Evolutionary conservation across 1,140 invertebrate genomes (phyloP).

Genomic region (Pseudomyrmex cubaensis): DNA sequence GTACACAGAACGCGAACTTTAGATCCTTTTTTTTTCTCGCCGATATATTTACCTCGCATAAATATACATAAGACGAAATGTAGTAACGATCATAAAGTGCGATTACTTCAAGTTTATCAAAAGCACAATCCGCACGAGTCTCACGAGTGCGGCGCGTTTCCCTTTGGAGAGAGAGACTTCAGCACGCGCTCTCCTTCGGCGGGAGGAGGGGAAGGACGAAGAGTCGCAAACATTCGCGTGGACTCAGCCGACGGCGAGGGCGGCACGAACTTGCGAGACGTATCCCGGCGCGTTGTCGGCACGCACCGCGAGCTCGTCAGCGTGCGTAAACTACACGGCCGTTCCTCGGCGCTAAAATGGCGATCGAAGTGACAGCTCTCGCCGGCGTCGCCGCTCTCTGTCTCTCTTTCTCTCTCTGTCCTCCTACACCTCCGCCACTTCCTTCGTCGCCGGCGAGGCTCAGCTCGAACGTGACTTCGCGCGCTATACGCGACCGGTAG

Average conservation of each 20-base stretch:
- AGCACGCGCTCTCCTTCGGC: background rate
- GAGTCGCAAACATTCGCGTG: slow-evolving; percentile 33
- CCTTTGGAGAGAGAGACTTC: slow-evolving; percentile 11
- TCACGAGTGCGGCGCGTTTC: slow-evolving; percentile 15
- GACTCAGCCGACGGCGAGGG: slow-evolving; percentile 23
- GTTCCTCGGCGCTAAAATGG: slow-evolving; percentile 83
- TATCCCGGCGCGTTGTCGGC: slow-evolving; percentile 72
- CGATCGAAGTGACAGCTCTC: slow-evolving; percentile 84
- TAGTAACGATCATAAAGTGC: no score
- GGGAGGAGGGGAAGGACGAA: background rate
- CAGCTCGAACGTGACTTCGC: slow-evolving; percentile 38
- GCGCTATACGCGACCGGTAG: slow-evolving; percentile 58
- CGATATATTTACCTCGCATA: no score
- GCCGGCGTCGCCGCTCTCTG: slow-evolving; percentile 56
- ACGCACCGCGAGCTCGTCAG: slow-evolving; percentile 64
- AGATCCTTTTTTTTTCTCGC: no score
- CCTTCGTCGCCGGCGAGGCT: slow-evolving; percentile 26
- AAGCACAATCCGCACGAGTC: background rate
- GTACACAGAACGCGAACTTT: no score
- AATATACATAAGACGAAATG: no score
- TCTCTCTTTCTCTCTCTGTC: background rate
- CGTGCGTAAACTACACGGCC: slow-evolving; percentile 79
- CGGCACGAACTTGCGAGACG: slow-evolving; percentile 62
- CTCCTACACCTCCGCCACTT: background rate
- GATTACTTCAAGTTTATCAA: background rate